Conservation (phyloP, 2,113 vertebrate species). For the Ceratotherium simum region DNA sequence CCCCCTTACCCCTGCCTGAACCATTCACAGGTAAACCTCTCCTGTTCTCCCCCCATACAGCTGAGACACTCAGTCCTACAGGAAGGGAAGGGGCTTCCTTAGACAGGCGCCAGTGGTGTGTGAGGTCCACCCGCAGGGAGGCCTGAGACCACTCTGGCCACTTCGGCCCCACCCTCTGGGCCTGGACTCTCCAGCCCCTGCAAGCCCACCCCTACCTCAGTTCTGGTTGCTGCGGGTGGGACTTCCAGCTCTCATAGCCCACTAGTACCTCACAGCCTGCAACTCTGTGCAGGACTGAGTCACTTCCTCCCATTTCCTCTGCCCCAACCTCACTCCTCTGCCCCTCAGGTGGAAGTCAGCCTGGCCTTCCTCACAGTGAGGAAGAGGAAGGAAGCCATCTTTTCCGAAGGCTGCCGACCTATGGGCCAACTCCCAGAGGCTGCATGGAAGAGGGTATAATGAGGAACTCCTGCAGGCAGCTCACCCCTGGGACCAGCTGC, state of each 20-base stretch:
- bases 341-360: neutral
- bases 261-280: neutral
- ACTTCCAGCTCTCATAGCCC: neutral
- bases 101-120: neutral
- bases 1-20: neutral
- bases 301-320: conserved; percentile 46
- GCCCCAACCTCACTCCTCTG: neutral
- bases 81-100: neutral
- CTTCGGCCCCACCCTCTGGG: neutral
- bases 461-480: conserved; percentile 18
- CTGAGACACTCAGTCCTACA: neutral
- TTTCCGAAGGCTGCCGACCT: neutral
- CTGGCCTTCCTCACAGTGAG: conserved; percentile 12
- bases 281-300: neutral
- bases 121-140: neutral
- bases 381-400: conserved; percentile 41
- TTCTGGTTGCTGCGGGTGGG: neutral
- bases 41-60: neutral
- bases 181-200: neutral
- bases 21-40: neutral
- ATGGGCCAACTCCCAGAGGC: neutral
- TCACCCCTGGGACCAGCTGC: neutral
- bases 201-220: neutral
- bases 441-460: neutral
- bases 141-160: neutral